Conservation (phyloP, 2,888 invertebrate species). For the Chalcosyrphus nemorum region DNA sequence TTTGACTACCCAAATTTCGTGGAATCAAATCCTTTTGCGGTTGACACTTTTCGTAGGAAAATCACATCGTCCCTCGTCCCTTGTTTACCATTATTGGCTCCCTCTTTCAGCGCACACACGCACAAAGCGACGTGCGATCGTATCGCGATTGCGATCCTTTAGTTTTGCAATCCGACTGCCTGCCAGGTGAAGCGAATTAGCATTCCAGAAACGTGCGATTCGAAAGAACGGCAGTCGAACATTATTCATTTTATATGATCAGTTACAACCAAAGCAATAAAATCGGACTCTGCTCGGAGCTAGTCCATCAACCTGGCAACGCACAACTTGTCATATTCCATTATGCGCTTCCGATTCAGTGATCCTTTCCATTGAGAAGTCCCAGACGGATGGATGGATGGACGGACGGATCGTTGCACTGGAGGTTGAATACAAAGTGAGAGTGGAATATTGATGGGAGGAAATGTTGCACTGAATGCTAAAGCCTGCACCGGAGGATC, state of each 20-base stretch:
- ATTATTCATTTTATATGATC: slow-evolving; percentile 68
- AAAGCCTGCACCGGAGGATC: slow-evolving; percentile 29
- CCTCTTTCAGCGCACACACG: not conserved
- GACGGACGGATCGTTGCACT: slow-evolving; percentile 30
- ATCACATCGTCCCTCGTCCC: not conserved
- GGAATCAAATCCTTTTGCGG: slow-evolving; percentile 55
- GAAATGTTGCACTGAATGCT: slow-evolving; percentile 54
- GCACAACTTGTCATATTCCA: slow-evolving; percentile 71
- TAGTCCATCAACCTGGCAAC: slow-evolving; percentile 69
- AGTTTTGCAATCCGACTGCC: slow-evolving; percentile 33
- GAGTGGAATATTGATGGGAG: slow-evolving; percentile 58
- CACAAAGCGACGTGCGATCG: slow-evolving; percentile 55
- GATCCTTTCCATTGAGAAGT: slow-evolving; percentile 70
- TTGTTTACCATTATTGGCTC: not conserved
- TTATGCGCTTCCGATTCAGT: slow-evolving; percentile 71
- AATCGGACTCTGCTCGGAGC: slow-evolving; percentile 60
- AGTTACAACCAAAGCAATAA: slow-evolving; percentile 60
- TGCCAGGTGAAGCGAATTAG: slow-evolving; percentile 39
- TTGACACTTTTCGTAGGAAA: slow-evolving; percentile 57
- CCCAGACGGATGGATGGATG: slow-evolving; percentile 41
- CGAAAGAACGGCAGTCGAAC: slow-evolving; percentile 68
- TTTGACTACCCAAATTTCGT: slow-evolving; percentile 38
- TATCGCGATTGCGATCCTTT: slow-evolving; percentile 48
- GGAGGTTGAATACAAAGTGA: slow-evolving; percentile 63
- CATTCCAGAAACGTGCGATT: slow-evolving; percentile 67